Base-by-base conservation (phyloP, 2,888 invertebrate species). In the Bellardia pandia region DNA sequence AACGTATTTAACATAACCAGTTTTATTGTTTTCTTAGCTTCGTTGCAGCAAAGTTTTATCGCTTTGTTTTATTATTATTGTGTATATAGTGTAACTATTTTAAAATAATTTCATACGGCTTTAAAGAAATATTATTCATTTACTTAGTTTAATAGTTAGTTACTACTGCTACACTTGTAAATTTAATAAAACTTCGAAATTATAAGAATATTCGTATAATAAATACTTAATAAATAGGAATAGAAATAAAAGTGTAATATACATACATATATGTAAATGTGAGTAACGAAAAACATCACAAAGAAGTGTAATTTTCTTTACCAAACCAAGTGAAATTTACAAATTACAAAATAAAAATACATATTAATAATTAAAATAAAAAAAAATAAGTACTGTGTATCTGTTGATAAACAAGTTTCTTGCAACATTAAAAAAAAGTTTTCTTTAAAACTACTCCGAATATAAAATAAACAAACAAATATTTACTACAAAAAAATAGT, bases 1-100 rank as follows among this genome's bases (percentile, higher is more conserved):
- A 81, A 74, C 68, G 68, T 81, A 84, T 87, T 87, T 87, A 87
- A 74, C 86, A 87, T 87, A 87, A 87, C 87, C 87, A 81, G 87
- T 87, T 87, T 86, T 58, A 85, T 75, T 85, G 42, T 53, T 75
- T 71, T 75, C 68, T 80, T 75, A 53, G 79, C 79, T 80, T 80
- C 45, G 66, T 53, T 76, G 79, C 68, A 80, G 79, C 60, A 48
- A 85, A 85, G 85, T 45, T 23, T 23, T 23, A 23, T 23, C 58
- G 74, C 60, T 42, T 33, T 37, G 37, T 74, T 14, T 74, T 74
- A 58, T 58, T 64, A 84, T 79, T 66, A 51, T 75, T 40, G 56
- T 45, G 69, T 75, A 37, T 53, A 69, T 56, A 79, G 56, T 79
- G 85, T 85, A 85, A 80, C 79, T 62, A 75, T 75, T 75, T 71